A percentile compares a stretch with the other conserved stretches of the same genome.
phyloP scores from a whole-genome alignment of 2,113 vertebrate genomes.

The Vidua macroura region DNA sequence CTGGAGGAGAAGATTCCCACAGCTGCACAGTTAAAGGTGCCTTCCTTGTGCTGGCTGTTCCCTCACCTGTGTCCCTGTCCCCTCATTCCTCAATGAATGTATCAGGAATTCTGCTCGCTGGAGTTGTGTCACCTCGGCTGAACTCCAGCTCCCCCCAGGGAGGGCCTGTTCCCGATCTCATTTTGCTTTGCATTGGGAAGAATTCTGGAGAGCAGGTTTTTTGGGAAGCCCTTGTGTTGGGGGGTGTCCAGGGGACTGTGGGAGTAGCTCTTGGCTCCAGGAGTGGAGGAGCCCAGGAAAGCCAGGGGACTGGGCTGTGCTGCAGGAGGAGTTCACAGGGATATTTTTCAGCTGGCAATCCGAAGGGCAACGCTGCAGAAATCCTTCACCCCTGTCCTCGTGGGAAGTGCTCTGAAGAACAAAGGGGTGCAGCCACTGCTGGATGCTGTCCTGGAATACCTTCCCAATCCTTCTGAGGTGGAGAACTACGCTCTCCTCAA shows the following conservation, averaged over 20 bases:
- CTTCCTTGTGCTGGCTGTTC: background rate
- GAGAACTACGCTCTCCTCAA: conserved; percentile 88
- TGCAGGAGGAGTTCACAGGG: background rate
- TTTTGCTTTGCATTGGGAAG: background rate
- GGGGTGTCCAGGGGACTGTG: background rate
- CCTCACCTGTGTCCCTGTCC: background rate
- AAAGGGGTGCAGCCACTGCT: conserved; percentile 93
- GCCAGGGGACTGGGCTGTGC: background rate
- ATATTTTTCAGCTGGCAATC: conserved; percentile 81
- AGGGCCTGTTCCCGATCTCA: accelerated
- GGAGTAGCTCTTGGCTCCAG: background rate
- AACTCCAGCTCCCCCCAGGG: accelerated
- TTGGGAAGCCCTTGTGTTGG: background rate
- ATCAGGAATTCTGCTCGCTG: background rate
- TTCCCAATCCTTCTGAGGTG: conserved; percentile 91
- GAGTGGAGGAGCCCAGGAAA: background rate
- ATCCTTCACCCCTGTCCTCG: conserved; percentile 87
- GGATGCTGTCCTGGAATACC: conserved; percentile 88
- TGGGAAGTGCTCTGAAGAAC: conserved; percentile 95
- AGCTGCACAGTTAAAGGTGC: conserved; percentile 85
- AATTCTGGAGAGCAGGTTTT: background rate
- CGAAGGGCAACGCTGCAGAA: conserved; percentile 86
- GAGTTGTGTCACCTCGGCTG: background rate
- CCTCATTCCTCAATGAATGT: accelerated
- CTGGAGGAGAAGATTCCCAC: conserved; percentile 90